phyloP scores from a whole-genome alignment of 2,113 vertebrate genomes.

The Ammodramus savannarum region DNA sequence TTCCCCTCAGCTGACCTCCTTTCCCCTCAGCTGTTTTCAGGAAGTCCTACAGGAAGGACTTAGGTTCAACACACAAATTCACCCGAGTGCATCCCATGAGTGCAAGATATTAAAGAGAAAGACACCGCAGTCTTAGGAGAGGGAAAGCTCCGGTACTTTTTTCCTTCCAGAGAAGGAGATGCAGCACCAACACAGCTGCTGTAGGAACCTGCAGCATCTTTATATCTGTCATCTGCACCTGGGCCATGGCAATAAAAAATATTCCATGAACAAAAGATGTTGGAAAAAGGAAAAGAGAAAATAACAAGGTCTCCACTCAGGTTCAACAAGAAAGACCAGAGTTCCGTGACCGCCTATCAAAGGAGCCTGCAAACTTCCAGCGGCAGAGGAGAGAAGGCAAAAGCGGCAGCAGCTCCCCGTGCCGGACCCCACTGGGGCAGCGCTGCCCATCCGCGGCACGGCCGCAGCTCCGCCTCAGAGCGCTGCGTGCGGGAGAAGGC shows the following conservation, averaged over 20 bases:
- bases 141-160: neutral
- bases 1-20: neutral
- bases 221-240: neutral
- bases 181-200: neutral
- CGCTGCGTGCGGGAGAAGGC: accelerated
- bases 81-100: neutral
- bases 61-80: neutral
- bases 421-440: accelerated
- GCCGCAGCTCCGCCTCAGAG: neutral
- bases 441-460: accelerated
- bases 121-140: accelerated
- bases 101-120: neutral
- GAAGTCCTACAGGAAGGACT: slow-evolving; percentile 52
- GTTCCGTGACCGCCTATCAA: neutral
- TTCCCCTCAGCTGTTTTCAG: slow-evolving; percentile 9
- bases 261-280: neutral
- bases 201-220: neutral
- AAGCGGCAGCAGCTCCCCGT: neutral
- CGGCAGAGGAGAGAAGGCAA: too few relatives aligned
- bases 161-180: neutral
- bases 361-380: neutral
- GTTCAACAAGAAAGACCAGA: neutral
- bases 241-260: accelerated
- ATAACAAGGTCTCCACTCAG: neutral
- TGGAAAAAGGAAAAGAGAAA: neutral